These are phyloP conservation scores for Acrocephalus kingi DNA, from an alignment of 2,113 vertebrate genomes.

Conservation along the genomic window DNA sequence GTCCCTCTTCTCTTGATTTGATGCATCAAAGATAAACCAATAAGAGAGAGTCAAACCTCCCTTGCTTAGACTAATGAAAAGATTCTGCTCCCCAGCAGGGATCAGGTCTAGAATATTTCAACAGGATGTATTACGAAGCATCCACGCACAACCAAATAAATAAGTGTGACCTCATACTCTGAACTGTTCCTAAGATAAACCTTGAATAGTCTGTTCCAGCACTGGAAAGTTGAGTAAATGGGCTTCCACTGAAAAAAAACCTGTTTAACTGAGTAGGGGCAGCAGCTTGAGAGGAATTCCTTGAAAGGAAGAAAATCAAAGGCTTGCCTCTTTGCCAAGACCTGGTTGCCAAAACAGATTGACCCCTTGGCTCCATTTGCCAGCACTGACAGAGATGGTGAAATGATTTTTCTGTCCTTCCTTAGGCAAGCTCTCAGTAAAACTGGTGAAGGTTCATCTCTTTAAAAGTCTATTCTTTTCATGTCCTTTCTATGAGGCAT, in stretches of 20 bases:
- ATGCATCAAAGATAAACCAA: not conserved
- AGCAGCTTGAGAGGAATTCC: not conserved
- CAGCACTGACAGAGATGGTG: not conserved
- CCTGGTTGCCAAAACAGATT: not conserved
- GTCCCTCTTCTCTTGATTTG: not conserved
- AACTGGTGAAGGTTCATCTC: not conserved
- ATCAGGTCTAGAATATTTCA: not conserved
- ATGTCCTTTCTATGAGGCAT: conserved; percentile 17
- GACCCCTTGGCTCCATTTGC: not conserved
- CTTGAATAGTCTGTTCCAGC: not conserved
- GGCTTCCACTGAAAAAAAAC: not conserved
- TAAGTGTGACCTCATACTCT: not conserved
- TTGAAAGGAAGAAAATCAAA: not conserved
- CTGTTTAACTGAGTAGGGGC: not conserved
- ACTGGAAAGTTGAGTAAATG: not conserved
- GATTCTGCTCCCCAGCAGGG: not conserved
- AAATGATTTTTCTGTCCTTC: not conserved
- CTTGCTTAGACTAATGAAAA: not conserved
- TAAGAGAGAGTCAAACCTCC: not conserved
- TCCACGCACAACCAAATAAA: not conserved
- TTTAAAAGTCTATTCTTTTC: conserved; percentile 22
- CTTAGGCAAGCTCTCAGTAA: not conserved
- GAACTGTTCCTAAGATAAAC: not conserved
- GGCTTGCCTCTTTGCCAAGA: not conserved
- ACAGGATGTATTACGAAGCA: not conserved